phyloP scores from a whole-genome alignment of 2,888 invertebrate species.

The Ophonus ardosiacus region DNA sequence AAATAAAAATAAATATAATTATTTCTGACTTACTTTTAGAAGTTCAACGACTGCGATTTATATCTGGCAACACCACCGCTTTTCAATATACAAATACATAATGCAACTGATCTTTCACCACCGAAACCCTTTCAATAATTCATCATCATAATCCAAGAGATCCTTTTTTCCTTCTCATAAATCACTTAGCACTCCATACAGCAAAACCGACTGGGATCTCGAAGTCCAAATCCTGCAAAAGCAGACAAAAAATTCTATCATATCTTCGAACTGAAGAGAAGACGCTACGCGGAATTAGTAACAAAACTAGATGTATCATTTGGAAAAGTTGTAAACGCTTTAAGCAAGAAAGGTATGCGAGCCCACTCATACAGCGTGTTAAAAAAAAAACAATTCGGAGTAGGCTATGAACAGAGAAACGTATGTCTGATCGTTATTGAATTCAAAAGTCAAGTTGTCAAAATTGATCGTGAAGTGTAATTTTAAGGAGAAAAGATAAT shows the following conservation, averaged over 20 bases:
- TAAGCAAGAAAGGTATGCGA: conserved; percentile 82
- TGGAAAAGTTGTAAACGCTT: conserved; percentile 84
- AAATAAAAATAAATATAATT: too few species aligned
- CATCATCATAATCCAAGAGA: conserved; percentile 77
- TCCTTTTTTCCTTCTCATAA: conserved; percentile 88
- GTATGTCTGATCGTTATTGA: too few species aligned
- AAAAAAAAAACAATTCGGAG: too few species aligned
- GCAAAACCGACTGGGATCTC: conserved; percentile 81
- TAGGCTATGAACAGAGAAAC: too few species aligned
- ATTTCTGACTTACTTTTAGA: too few species aligned
- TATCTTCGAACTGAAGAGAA: conserved; percentile 81
- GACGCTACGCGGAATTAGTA: conserved; percentile 88
- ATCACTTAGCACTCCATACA: conserved; percentile 88
- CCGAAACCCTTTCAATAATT: conserved; percentile 82
- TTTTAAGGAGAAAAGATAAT: too few species aligned
- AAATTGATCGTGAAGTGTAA: too few species aligned
- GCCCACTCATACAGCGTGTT: too few species aligned
- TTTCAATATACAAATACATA: conserved; percentile 79
- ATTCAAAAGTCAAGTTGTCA: too few species aligned
- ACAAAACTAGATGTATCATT: conserved; percentile 91
- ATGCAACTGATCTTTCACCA: conserved; percentile 84
- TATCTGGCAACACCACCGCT: conserved; percentile 73
- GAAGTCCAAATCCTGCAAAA: conserved; percentile 82
- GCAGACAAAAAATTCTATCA: conserved; percentile 82
- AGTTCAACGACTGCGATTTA: conserved; percentile 75